Evolutionary conservation across 2,888 invertebrate species (phyloP).

Genomic region (Tetranychus piercei): DNA sequence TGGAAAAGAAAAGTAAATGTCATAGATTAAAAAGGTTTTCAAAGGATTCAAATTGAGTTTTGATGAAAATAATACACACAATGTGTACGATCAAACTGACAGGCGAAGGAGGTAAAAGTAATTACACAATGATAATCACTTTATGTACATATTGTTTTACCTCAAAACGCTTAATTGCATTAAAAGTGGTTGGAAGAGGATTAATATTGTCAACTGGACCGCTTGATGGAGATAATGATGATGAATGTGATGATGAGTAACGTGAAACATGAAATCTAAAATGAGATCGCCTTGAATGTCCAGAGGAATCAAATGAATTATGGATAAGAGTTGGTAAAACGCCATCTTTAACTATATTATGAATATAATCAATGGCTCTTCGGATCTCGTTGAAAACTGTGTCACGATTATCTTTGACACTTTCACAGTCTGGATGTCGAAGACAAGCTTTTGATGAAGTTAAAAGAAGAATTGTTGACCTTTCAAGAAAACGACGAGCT

Average conservation of each 20-base stretch:
- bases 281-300: slow-evolving; percentile 7
- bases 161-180: slow-evolving; percentile 62
- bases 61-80: no score
- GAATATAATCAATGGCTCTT: slow-evolving; percentile 87
- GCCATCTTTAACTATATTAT: slow-evolving; percentile 93
- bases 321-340: slow-evolving; percentile 35
- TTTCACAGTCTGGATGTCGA: slow-evolving; percentile 77
- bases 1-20: no score
- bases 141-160: slow-evolving; percentile 28
- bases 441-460: slow-evolving; percentile 91
- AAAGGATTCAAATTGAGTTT: no score
- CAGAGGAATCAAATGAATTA: slow-evolving; percentile 15
- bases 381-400: slow-evolving; percentile 77
- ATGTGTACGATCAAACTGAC: background rate
- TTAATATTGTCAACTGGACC: slow-evolving; percentile 26
- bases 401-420: slow-evolving; percentile 83
- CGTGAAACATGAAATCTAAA: slow-evolving; percentile 10
- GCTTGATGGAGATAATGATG: background rate
- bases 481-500: slow-evolving; percentile 78
- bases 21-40: no score
- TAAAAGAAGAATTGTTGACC: slow-evolving; percentile 86
- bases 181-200: slow-evolving; percentile 43
- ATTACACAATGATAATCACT: no score
- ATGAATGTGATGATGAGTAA: background rate
- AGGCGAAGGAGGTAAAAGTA: background rate